phyloP scores from a whole-genome alignment of 2,797 vertebrate genomes.

The Coregonus suidteri region DNA sequence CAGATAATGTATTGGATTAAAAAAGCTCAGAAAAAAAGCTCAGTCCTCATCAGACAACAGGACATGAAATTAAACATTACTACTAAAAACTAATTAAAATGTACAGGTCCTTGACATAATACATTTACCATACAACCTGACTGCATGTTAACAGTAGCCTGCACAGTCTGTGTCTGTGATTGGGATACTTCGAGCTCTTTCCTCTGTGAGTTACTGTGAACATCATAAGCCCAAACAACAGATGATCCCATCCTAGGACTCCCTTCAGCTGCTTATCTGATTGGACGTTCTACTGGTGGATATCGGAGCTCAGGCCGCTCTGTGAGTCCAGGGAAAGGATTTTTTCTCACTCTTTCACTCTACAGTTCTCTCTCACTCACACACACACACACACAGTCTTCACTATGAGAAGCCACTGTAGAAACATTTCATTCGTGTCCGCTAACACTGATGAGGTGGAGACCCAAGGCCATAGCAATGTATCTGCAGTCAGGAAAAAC shows the following conservation, averaged over 20 bases:
- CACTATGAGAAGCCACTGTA: conserved; percentile 41
- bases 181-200: too few relatives aligned
- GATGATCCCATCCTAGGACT: not conserved
- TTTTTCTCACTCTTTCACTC: conserved; percentile 12
- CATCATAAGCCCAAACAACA: conserved; percentile 7
- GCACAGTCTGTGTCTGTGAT: too few relatives aligned
- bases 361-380: too few relatives aligned
- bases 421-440: conserved; percentile 5
- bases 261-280: not conserved
- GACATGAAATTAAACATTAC: too few relatives aligned
- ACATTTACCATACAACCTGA: too few relatives aligned
- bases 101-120: too few relatives aligned
- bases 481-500: conserved; percentile 10
- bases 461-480: conserved; percentile 11
- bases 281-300: not conserved
- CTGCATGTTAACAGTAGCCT: too few relatives aligned
- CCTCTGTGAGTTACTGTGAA: not conserved
- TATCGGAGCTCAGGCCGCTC: not conserved
- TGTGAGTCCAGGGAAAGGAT: not conserved
- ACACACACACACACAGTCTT: conserved; percentile 4
- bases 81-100: too few relatives aligned
- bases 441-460: not conserved
- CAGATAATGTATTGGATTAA: too few relatives aligned
- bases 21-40: too few relatives aligned
- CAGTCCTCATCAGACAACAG: too few relatives aligned